phyloP scores from a whole-genome alignment of 2,113 vertebrate genomes.

The Hemiscyllium ocellatum region DNA sequence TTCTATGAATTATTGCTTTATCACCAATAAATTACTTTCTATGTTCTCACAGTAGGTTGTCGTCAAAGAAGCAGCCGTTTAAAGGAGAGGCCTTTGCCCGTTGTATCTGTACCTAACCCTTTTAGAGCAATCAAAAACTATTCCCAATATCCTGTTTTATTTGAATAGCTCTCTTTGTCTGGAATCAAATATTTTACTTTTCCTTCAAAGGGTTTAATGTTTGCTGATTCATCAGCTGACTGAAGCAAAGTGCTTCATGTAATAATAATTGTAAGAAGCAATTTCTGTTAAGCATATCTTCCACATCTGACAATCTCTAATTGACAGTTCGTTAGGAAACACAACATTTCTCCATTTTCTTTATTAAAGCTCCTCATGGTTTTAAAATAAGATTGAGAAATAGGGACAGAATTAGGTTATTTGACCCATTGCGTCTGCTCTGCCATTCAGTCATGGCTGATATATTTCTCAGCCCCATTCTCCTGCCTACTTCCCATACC shows the following conservation, averaged over 20 bases:
- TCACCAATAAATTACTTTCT: background rate
- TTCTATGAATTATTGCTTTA: background rate
- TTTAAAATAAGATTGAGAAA: background rate
- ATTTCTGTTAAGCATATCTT: background rate
- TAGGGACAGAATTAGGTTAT: too few species aligned
- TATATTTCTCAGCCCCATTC: too few species aligned
- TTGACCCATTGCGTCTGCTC: too few species aligned
- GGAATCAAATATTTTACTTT: background rate
- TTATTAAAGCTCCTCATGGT: background rate
- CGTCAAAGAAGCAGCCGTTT: background rate
- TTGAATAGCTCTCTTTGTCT: background rate
- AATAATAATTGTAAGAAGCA: background rate
- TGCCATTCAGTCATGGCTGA: too few species aligned
- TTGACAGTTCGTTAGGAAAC: background rate
- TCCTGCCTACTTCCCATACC: too few species aligned
- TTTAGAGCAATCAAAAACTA: background rate
- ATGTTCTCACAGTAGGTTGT: background rate
- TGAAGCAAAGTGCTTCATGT: background rate
- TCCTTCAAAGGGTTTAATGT: background rate
- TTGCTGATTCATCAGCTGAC: background rate
- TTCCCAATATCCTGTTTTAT: background rate
- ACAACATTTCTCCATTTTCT: background rate
- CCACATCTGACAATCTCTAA: background rate
- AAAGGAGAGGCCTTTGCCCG: background rate
- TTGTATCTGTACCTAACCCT: background rate